Percentiles rank a stretch among this genome's conserved stretches.
These are phyloP conservation scores for Chrysocyon brachyurus DNA, from an alignment of 2,797 vertebrate species.

Conservation along the genomic window DNA sequence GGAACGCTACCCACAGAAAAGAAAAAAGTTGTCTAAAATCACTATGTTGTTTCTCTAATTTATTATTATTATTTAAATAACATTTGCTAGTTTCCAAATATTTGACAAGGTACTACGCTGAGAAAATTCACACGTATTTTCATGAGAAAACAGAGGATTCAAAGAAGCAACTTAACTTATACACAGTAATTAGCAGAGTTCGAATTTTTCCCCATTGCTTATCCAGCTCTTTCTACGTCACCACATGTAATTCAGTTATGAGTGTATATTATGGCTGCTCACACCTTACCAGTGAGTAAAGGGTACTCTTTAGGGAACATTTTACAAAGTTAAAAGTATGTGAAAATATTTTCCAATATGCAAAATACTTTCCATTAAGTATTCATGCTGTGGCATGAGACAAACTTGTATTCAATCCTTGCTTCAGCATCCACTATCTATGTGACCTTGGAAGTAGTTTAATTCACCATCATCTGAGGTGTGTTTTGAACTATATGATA, in stretches of 20 bases:
- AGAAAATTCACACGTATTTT: not conserved
- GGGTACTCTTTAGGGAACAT: not conserved
- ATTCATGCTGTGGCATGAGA: not conserved
- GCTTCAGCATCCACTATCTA: not conserved
- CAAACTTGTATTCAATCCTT: not conserved
- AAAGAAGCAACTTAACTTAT: constrained; percentile 1
- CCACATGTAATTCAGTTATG: not conserved
- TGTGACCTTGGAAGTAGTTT: not conserved
- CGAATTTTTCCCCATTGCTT: not conserved
- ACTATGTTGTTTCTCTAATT: not conserved
- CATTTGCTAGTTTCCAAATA: constrained; percentile 18
- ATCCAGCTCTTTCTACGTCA: not conserved
- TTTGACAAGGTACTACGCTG: not conserved
- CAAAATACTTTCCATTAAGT: not conserved
- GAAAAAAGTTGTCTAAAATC: not conserved
- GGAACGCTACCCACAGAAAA: not conserved
- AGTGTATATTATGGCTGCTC: not conserved
- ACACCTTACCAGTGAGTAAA: not conserved
- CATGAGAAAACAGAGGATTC: not conserved
- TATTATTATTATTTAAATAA: constrained; percentile 32
- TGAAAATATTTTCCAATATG: not conserved
- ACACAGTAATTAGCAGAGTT: constrained; percentile 23
- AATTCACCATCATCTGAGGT: not conserved
- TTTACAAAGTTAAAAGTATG: constrained; percentile 8
- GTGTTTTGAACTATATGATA: not conserved